Percentiles rank a stretch among this genome's conserved stretches.
Conservation (phyloP, 2,797 vertebrate genomes). For the Benthosema pterotum region DNA sequence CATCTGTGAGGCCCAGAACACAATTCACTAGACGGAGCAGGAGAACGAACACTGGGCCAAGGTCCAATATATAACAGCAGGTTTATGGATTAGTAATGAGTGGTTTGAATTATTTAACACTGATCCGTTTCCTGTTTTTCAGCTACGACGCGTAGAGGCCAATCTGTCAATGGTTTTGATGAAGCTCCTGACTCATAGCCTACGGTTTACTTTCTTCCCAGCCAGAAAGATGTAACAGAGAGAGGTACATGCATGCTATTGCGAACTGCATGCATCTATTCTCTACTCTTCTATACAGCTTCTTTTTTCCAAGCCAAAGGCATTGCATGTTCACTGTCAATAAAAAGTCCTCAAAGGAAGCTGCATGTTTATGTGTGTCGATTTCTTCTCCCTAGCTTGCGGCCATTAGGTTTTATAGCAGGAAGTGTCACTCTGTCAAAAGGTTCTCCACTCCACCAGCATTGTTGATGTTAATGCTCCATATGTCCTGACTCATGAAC, state of each 20-base stretch:
- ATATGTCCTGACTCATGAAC: constrained; percentile 5
- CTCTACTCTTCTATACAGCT: neutral
- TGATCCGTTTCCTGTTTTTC: constrained; percentile 68
- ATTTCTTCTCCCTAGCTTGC: constrained; percentile 28
- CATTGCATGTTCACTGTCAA: constrained; percentile 44
- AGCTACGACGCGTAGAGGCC: constrained; percentile 30
- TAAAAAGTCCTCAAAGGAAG: constrained; percentile 63
- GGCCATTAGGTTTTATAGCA: constrained; percentile 38
- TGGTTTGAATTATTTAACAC: constrained; percentile 64
- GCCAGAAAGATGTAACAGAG: neutral
- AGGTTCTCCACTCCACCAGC: constrained; percentile 12
- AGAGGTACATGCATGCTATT: neutral
- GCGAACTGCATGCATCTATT: constrained; percentile 1
- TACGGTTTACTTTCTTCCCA: neutral
- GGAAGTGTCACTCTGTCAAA: constrained; percentile 41
- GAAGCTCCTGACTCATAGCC: neutral
- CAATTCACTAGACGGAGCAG: constrained; percentile 19
- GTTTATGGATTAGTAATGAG: constrained; percentile 67
- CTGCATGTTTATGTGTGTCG: constrained; percentile 2
- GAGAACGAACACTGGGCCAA: constrained; percentile 29
- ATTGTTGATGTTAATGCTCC: constrained; percentile 37
- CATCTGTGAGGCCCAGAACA: constrained; percentile 22
- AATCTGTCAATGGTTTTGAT: constrained; percentile 35
- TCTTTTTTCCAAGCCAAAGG: constrained; percentile 39
- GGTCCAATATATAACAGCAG: constrained; percentile 56